Base-by-base conservation (phyloP, 2,888 invertebrate genomes). In the Argyresthia goedartella region DNA sequence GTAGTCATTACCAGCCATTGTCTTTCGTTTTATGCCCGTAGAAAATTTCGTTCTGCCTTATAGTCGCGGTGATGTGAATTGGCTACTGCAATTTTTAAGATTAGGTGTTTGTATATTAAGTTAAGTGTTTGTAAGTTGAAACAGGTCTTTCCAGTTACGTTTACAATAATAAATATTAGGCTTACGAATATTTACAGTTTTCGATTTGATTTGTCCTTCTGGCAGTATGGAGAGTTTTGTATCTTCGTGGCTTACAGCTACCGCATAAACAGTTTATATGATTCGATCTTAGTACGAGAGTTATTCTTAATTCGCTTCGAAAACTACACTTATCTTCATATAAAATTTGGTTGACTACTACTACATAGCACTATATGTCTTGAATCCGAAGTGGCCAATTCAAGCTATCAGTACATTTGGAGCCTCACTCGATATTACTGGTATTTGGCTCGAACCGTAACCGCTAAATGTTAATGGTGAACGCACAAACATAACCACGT, bases 1-100 rank as follows among this genome's bases (percentile, higher is more conserved):
- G 44, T 44, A 15, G 55, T 58, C 58, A 65, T 67, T 65, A 64
- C 51, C 55, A 53, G 60, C 60, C 60, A 64, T 67, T 61, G 60
- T 62, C 55, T 60, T 56, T 58, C 59, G 53, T 50, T 49, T 63
- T 62, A 67, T 60, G 57, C 42, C 63, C 63, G 60, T 62, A 55
- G 42, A 60, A 58, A 65, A 66, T 66, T 35, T n/a, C 15, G 48
- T 48, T 36, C 48, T 36, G 48, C 54, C 48, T 48, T 48, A 35
- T 48, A 48, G 35, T n/a, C 10, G 8, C 10, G 14, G 10, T 10
- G 14, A 8, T 8, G 39, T 35, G 48, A 36, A 48, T 36, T 48
- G 48, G 48, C 46, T n/a, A 39, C 39, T 11, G 39, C n/a, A 39
- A 11, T 8, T 1, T 39, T 9, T n/a, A 39, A 36, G 36, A 36